These are phyloP conservation scores for Corythornis madagascariensis DNA, from an alignment of 2,113 vertebrate genomes.

Conservation along the genomic window DNA sequence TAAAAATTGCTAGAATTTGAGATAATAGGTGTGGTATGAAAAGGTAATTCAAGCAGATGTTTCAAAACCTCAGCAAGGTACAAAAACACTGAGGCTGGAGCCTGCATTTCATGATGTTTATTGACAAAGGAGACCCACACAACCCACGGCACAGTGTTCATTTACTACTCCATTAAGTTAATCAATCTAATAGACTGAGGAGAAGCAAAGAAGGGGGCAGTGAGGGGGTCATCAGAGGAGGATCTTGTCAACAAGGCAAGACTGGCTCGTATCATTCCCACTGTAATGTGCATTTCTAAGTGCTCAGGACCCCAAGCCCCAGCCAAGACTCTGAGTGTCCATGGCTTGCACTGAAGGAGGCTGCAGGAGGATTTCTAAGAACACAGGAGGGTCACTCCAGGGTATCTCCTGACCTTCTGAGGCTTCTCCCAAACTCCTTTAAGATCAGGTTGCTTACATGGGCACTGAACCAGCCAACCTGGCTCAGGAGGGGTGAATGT, in stretches of 20 bases:
- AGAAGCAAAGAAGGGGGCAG: neutral
- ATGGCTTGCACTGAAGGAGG: neutral
- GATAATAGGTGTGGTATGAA: neutral
- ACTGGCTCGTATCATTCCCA: neutral
- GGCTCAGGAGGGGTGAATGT: neutral
- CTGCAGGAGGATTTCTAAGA: neutral
- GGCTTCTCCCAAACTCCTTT: neutral
- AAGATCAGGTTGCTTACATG: neutral
- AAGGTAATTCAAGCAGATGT: neutral
- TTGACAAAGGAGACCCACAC: neutral
- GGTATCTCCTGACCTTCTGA: neutral
- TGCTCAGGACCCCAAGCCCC: neutral
- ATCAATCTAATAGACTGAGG: neutral
- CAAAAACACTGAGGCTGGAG: neutral
- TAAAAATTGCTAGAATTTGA: neutral
- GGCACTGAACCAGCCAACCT: neutral
- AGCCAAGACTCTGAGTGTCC: neutral
- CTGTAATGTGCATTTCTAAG: no score
- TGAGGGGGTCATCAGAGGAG: neutral
- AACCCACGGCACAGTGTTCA: neutral
- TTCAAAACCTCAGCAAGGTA: neutral
- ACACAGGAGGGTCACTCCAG: neutral
- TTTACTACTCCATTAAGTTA: neutral
- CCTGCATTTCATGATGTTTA: neutral
- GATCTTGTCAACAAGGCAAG: neutral